Conservation (phyloP, 1,140 invertebrate species). For the Zaprionus tsacasi region DNA sequence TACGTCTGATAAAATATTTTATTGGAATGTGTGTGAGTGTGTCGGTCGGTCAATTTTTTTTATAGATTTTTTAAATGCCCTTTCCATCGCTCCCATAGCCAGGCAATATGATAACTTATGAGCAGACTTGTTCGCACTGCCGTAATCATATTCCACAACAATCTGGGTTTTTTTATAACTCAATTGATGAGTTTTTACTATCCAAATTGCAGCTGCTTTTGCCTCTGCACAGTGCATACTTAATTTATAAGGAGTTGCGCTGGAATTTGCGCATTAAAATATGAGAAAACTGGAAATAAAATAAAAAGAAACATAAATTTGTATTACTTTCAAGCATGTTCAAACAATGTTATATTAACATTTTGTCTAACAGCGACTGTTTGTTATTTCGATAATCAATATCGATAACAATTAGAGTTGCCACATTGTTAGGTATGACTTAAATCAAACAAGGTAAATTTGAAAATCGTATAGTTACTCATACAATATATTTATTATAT, state of each 20-base stretch:
- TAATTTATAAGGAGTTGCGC: neutral
- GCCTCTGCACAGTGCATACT: neutral
- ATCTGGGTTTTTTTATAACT: neutral
- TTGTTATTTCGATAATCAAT: too few relatives aligned
- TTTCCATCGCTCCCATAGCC: neutral
- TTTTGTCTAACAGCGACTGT: too few relatives aligned
- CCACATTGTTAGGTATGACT: too few relatives aligned
- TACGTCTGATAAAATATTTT: constrained; percentile 82
- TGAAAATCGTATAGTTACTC: too few relatives aligned
- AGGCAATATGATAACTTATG: constrained; percentile 22
- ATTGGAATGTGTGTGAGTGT: constrained; percentile 68
- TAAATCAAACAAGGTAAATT: too few relatives aligned
- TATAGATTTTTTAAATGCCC: constrained; percentile 72
- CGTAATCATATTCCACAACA: constrained; percentile 8
- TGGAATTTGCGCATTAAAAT: neutral
- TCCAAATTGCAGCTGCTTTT: neutral
- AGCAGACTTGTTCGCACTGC: constrained; percentile 1
- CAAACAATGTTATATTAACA: too few relatives aligned
- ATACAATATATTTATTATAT: neutral
- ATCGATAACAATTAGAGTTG: too few relatives aligned
- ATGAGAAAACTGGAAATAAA: neutral
- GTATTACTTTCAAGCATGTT: neutral
- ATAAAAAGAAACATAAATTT: neutral
- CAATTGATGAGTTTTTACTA: neutral
- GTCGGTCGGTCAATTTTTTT: constrained; percentile 65